Conservation (phyloP, 2,113 vertebrate species). For the Etheostoma spectabile region DNA sequence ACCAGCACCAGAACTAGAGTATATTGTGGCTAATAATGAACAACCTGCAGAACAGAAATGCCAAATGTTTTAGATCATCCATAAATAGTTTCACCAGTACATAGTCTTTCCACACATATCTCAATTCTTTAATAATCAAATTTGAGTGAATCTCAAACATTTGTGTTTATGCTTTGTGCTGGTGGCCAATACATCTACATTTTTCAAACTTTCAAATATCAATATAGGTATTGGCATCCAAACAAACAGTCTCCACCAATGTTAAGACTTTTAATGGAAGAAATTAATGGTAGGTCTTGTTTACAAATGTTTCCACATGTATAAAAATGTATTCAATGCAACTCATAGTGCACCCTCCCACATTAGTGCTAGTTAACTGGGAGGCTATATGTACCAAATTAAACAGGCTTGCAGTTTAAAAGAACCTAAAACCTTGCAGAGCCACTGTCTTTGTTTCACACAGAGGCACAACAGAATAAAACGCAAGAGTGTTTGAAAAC, state of each 20-base stretch:
- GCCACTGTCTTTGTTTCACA: constrained; percentile 55
- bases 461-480: constrained; percentile 69
- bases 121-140: neutral
- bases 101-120: neutral
- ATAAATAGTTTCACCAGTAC: neutral
- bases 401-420: constrained; percentile 46
- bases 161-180: neutral
- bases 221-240: neutral
- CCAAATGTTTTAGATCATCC: neutral
- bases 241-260: neutral
- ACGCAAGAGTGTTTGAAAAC: constrained; percentile 46
- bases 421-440: constrained; percentile 53
- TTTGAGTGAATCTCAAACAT: neutral
- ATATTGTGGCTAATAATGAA: neutral
- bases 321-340: constrained; percentile 38
- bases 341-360: constrained; percentile 9
- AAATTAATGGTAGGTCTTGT: neutral
- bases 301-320: constrained; percentile 17
- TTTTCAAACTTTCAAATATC: neutral
- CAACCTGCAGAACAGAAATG: neutral
- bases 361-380: constrained; percentile 23
- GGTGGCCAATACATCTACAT: neutral
- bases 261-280: neutral
- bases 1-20: too few relatives aligned
- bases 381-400: constrained; percentile 36